Percentiles rank a stretch among this genome's conserved stretches.
phyloP scores from a whole-genome alignment of 1,140 invertebrate species.

The Bombus waltoni region DNA sequence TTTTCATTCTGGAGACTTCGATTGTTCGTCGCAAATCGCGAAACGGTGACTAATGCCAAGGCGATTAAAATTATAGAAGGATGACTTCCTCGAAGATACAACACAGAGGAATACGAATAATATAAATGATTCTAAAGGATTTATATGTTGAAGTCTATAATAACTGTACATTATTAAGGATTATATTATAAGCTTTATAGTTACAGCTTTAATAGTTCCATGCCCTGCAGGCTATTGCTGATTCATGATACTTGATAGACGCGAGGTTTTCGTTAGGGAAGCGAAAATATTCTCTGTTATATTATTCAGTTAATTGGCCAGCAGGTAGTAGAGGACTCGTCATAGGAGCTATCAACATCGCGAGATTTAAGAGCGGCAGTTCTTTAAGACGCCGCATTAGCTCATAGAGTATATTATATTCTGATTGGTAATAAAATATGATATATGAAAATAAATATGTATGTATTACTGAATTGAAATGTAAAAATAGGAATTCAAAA shows the following conservation, averaged over 20 bases:
- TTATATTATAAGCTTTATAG: not conserved
- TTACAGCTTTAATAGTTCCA: not conserved
- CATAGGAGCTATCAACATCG: too few species aligned
- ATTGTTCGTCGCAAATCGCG: conserved; percentile 17
- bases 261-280: not conserved
- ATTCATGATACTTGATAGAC: not conserved
- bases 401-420: too few species aligned
- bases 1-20: not conserved
- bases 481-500: not conserved
- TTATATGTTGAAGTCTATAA: not conserved
- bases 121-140: not conserved
- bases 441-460: too few species aligned
- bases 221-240: not conserved
- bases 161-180: not conserved
- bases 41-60: conserved; percentile 40
- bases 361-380: too few species aligned
- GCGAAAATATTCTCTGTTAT: not conserved
- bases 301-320: too few species aligned
- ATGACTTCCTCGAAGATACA: not conserved
- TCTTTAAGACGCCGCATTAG: too few species aligned
- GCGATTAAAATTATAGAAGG: conserved; percentile 25
- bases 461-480: too few species aligned
- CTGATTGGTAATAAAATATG: too few species aligned
- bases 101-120: not conserved
- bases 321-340: too few species aligned